Percentiles rank a stretch among this genome's conserved stretches.
These are phyloP conservation scores for Toxotes lorentzi DNA, from an alignment of 2,797 vertebrate species.

Conservation along the genomic window DNA sequence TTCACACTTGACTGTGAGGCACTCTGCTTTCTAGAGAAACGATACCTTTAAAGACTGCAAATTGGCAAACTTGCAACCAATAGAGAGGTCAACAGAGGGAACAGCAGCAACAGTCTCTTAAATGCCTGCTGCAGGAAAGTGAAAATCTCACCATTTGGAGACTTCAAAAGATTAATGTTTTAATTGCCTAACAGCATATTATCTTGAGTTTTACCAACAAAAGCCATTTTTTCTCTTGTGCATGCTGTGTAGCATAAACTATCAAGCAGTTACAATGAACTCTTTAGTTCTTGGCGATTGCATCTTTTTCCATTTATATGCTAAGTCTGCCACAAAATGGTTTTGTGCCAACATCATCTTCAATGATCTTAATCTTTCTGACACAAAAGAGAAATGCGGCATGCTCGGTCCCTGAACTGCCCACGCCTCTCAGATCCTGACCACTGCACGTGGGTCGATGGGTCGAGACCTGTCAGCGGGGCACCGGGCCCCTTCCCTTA, in stretches of 20 bases:
- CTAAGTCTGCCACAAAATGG: constrained; percentile 69
- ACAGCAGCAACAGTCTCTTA: constrained; percentile 1
- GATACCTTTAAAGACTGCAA: constrained; percentile 33
- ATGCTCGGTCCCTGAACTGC: constrained; percentile 33
- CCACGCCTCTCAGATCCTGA: constrained; percentile 32
- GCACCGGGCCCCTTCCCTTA: constrained; percentile 17
- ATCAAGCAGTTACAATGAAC: constrained; percentile 55
- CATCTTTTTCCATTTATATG: constrained; percentile 81
- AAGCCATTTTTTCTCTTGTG: constrained; percentile 33
- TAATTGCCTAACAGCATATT: constrained; percentile 25
- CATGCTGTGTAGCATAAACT: constrained; percentile 42
- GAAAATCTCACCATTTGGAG: constrained; percentile 3
- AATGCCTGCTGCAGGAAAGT: not conserved
- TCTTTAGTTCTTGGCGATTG: constrained; percentile 65
- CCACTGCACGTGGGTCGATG: constrained; percentile 26
- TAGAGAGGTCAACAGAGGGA: not conserved
- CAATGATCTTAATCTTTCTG: constrained; percentile 73
- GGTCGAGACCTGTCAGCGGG: constrained; percentile 40
- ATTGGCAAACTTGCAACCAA: constrained; percentile 29
- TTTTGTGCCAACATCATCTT: constrained; percentile 68
- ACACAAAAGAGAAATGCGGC: constrained; percentile 66
- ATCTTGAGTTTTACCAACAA: constrained; percentile 36
- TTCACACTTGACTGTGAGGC: constrained; percentile 23
- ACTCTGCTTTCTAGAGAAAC: constrained; percentile 20
- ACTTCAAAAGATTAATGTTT: constrained; percentile 24